A percentile compares a stretch with the other conserved stretches of the same genome.
Evolutionary conservation across 2,888 invertebrate genomes (phyloP).

Genomic region (Brachypterus glaber): DNA sequence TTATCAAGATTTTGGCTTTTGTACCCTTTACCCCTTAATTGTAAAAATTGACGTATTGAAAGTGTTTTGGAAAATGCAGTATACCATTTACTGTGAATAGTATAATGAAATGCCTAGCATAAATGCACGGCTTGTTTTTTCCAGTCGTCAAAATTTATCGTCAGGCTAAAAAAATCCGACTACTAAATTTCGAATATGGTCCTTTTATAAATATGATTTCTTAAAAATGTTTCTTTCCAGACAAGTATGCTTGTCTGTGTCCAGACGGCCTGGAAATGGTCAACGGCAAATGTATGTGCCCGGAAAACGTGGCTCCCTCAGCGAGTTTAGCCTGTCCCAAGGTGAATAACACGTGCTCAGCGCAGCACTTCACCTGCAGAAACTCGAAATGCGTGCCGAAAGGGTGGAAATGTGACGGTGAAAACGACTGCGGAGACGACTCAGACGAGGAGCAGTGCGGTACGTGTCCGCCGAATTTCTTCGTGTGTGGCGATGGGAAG

Average conservation of each 20-base stretch:
- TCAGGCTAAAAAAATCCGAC: too few species aligned
- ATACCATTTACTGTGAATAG: too few species aligned
- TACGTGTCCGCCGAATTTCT: slow-evolving; percentile 46
- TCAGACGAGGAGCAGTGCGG: slow-evolving; percentile 50
- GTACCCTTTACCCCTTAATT: too few species aligned
- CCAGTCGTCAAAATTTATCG: too few species aligned
- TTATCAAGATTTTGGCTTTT: too few species aligned
- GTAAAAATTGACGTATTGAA: too few species aligned
- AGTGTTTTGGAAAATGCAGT: too few species aligned
- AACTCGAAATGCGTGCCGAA: slow-evolving; percentile 51
- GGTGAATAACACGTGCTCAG: slow-evolving; percentile 48
- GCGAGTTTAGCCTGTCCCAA: slow-evolving; percentile 62
- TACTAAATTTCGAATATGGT: too few species aligned
- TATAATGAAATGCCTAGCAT: too few species aligned
- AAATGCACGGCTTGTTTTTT: too few species aligned
- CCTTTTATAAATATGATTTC: too few species aligned
- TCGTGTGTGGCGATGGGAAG: slow-evolving; percentile 50
- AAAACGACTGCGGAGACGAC: slow-evolving; percentile 57
- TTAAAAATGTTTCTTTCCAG: too few species aligned
- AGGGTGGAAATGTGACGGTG: slow-evolving; percentile 50
- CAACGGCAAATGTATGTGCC: slow-evolving; percentile 63
- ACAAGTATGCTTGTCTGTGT: slow-evolving; percentile 63
- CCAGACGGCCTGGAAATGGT: slow-evolving; percentile 56
- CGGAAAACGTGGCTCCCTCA: slow-evolving; percentile 53
- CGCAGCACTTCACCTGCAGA: slow-evolving; percentile 50